Evolutionary conservation across 2,797 vertebrate species (phyloP).

Genomic region (Fundulus diaphanus): DNA sequence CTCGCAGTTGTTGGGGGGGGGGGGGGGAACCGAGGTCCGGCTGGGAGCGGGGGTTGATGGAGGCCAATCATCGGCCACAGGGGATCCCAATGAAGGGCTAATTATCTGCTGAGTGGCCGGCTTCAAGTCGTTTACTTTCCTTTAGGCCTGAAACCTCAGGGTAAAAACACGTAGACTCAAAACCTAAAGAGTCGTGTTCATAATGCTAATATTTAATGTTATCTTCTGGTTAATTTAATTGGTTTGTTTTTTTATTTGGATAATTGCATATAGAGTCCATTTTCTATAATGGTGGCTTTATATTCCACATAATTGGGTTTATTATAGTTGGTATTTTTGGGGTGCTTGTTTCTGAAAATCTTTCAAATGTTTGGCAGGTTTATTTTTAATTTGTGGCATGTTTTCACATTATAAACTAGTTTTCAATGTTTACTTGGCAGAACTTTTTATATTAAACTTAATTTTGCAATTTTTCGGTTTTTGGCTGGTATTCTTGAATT

Average conservation of each 20-base stretch:
- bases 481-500: neutral
- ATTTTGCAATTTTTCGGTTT: neutral
- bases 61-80: constrained; percentile 30
- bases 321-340: too few species aligned
- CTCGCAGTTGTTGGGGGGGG: neutral
- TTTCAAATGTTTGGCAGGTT: too few species aligned
- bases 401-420: neutral
- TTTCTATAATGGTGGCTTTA: neutral
- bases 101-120: constrained; percentile 12
- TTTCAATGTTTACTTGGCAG: neutral
- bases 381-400: neutral
- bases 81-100: constrained; percentile 27
- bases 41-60: neutral
- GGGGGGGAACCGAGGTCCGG: neutral
- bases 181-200: neutral
- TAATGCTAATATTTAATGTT: neutral
- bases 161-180: neutral
- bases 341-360: too few species aligned
- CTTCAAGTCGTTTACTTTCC: neutral
- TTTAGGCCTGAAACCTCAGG: neutral
- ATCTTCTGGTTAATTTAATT: too few species aligned
- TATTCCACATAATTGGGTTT: neutral
- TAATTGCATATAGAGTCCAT: neutral
- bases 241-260: too few species aligned
- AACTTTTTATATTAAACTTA: neutral